Conservation (phyloP, 2,888 invertebrate species). For the Halocaridina rubra region DNA sequence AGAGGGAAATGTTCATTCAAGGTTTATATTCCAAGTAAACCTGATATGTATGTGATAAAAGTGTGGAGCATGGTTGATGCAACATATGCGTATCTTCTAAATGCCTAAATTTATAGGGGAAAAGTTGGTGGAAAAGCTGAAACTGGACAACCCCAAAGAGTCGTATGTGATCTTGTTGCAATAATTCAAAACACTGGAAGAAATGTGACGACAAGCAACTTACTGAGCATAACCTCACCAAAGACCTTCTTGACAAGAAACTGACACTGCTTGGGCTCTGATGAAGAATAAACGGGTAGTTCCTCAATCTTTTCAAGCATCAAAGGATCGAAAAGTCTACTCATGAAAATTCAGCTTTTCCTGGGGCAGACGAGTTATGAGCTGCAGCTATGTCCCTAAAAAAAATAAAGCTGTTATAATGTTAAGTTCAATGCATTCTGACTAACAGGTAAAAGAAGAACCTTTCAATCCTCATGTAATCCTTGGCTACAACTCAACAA, state of each 20-base stretch:
- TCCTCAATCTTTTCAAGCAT: not conserved
- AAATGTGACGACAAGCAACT: not conserved
- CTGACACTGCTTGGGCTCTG: too few species aligned
- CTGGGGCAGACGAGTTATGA: not conserved
- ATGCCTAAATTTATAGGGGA: not conserved
- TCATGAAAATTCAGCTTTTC: not conserved
- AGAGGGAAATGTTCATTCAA: slow-evolving; percentile 12
- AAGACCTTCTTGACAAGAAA: too few species aligned
- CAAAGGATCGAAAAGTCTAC: not conserved
- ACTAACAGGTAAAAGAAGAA: not conserved
- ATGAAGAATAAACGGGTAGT: too few species aligned
- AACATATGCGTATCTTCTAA: not conserved
- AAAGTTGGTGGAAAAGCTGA: not conserved
- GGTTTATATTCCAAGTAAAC: slow-evolving; percentile 1
- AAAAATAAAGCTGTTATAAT: not conserved
- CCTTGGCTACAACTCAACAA: not conserved
- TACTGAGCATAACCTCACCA: not conserved
- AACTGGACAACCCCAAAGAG: not conserved
- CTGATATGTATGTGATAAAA: slow-evolving; percentile 16
- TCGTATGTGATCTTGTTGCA: not conserved
- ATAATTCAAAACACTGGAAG: not conserved
- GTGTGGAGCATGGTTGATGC: slow-evolving; percentile 3
- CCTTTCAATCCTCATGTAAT: not conserved
- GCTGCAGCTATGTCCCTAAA: not conserved
- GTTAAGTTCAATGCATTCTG: not conserved